Evolutionary conservation across 1,140 invertebrate genomes (phyloP).

Genomic region (Drosophila sucinea): DNA sequence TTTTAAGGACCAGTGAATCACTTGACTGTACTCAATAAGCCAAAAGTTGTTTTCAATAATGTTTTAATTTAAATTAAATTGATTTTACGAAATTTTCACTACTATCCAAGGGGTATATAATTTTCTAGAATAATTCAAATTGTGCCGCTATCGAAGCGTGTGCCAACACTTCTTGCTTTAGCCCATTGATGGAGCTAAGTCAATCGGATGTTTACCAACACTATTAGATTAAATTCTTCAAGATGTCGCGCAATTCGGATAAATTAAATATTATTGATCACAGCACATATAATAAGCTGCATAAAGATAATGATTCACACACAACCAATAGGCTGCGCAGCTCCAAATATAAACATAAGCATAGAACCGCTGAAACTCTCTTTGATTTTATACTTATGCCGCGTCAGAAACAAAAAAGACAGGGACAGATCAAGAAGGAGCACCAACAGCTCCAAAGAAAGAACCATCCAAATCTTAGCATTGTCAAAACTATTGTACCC

Average conservation of each 20-base stretch:
- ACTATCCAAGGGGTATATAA: neutral
- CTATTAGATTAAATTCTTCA: neutral
- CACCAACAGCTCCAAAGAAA: neutral
- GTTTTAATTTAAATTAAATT: slow-evolving; percentile 15
- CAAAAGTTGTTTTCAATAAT: slow-evolving; percentile 47
- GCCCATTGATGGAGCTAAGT: neutral
- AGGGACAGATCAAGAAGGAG: slow-evolving; percentile 25
- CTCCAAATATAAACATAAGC: slow-evolving; percentile 67
- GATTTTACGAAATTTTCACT: neutral
- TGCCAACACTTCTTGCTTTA: neutral
- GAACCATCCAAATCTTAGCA: slow-evolving; percentile 16
- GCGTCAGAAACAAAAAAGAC: slow-evolving; percentile 29
- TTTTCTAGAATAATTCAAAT: neutral
- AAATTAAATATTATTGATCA: slow-evolving; percentile 57
- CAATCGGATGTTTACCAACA: slow-evolving; percentile 16
- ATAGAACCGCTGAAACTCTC: slow-evolving; percentile 40
- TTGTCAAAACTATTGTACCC: slow-evolving; percentile 21
- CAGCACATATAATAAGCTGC: slow-evolving; percentile 31
- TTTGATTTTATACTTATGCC: slow-evolving; percentile 59
- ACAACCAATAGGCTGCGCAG: slow-evolving; percentile 39
- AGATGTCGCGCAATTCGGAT: slow-evolving; percentile 47
- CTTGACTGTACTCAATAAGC: slow-evolving; percentile 35
- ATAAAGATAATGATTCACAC: slow-evolving; percentile 1
- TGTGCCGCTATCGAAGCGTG: neutral
- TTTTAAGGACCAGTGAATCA: slow-evolving; percentile 23